These are phyloP conservation scores for Halesus radiatus DNA, from an alignment of 1,140 invertebrate species.

Conservation along the genomic window DNA sequence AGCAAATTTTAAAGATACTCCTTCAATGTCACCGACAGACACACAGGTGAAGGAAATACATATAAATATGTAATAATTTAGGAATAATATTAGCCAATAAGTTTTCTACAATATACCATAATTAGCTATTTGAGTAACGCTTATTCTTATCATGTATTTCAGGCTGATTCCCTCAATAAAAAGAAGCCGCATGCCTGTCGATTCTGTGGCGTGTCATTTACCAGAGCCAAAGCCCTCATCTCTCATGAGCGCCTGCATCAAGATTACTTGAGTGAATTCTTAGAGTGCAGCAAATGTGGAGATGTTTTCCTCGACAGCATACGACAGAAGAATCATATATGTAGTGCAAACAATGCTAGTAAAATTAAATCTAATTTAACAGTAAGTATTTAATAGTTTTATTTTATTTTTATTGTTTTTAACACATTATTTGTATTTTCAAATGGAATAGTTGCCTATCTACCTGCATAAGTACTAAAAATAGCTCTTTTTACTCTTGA, in stretches of 20 bases:
- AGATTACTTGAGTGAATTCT: conserved; percentile 36
- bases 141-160: neutral
- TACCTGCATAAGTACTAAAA: too few species aligned
- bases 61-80: too few species aligned
- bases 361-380: conserved; percentile 8
- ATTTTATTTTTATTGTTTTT: neutral
- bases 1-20: conserved; percentile 3
- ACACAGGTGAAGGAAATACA: conserved; percentile 1
- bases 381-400: conserved; percentile 11
- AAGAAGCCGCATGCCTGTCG: conserved; percentile 59
- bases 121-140: neutral
- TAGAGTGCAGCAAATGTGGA: conserved; percentile 61
- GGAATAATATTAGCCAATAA: too few species aligned
- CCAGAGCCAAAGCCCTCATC: conserved; percentile 59
- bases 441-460: too few species aligned
- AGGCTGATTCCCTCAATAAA: conserved; percentile 23
- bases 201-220: conserved; percentile 62
- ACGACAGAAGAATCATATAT: conserved; percentile 62
- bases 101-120: neutral
- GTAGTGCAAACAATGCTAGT: conserved; percentile 46
- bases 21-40: neutral
- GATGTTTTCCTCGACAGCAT: conserved; percentile 61
- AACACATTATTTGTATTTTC: neutral
- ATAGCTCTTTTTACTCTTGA: too few species aligned
- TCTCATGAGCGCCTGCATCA: conserved; percentile 58